Evolutionary conservation across 2,888 invertebrate genomes (phyloP), one percentile per base, ranked within the genome.

Genomic region (Lordiphosa fenestrarum): DNA sequence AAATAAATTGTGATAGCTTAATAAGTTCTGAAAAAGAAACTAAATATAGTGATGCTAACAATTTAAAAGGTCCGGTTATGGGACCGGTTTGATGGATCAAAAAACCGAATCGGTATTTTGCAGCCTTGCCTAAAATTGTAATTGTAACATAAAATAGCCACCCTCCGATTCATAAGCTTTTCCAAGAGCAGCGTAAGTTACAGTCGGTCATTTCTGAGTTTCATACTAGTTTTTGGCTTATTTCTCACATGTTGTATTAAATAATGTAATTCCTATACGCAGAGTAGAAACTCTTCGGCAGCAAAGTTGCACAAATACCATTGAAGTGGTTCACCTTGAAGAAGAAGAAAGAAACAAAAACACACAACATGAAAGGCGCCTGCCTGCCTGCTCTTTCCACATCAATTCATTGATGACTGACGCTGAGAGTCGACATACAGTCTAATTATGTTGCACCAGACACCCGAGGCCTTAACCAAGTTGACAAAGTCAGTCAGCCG

Each of bases 321-420:
- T 46, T 40, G 15, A 63, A 63, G 56, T 63, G 56, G 62, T 44
- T 63, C 48, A 63, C 62, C 62, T 60, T 60, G 60, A 30, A 7
- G 30, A 23, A 23, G 23, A 6, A 23, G 19, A 19, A 19, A 19
- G 19, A 9, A 30, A 30, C 39, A 51, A n/a, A n/a, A n/a, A 59
- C 30, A 21, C 39, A 6, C 56, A 12, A 19, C 21, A 19, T 19
- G 10, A 21, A 39, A 23, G 49, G n/a, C n/a, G 47, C 12, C 36
- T 21, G 21, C 36, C 12, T 37, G 36, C 5, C 42, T 49, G 62
- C 68, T 73, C 10, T 10, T 73, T 73, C 54, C 77, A 80, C 81
- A 71, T 65, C 54, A 53, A 51, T 71, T 59, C 72, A 66, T 54
- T 48, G 50, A 41, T 59, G 59, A 40, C 51, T 35, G 40, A 53